Conservation (phyloP, 2,113 vertebrate species). For the Formicarius rufipectus region DNA sequence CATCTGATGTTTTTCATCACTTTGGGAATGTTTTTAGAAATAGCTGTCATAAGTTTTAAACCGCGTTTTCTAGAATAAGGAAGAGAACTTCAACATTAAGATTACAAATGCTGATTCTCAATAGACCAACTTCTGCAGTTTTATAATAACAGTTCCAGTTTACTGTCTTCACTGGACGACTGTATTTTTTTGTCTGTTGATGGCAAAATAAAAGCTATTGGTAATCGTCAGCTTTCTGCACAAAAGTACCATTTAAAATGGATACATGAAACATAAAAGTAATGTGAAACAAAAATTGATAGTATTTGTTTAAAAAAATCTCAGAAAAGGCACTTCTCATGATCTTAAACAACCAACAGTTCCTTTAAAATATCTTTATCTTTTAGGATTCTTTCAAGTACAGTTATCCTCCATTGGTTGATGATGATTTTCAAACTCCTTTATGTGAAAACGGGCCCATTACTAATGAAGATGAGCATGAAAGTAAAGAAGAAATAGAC, state of each 20-base stretch:
- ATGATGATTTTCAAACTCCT: constrained; percentile 96
- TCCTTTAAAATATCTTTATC: background rate
- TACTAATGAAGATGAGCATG: constrained; percentile 88
- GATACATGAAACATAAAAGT: background rate
- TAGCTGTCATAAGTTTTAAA: background rate
- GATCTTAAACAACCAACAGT: background rate
- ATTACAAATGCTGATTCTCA: background rate
- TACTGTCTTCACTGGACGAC: background rate
- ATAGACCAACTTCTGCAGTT: background rate
- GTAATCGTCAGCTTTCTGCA: background rate
- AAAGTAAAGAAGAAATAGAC: constrained; percentile 88
- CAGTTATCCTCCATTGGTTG: constrained; percentile 94
- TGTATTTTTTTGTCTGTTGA: background rate
- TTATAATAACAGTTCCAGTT: background rate
- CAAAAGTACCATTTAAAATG: background rate
- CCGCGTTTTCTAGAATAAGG: background rate
- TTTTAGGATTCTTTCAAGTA: constrained; percentile 93
- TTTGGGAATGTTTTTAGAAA: background rate
- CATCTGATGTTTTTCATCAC: background rate
- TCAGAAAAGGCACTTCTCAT: background rate
- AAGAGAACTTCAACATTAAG: background rate
- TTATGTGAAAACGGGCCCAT: constrained; percentile 92
- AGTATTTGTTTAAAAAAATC: background rate
- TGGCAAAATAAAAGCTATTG: background rate
- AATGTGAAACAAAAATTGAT: background rate